phyloP scores from a whole-genome alignment of 2,888 invertebrate genomes.

The Epinotia nisella region DNA sequence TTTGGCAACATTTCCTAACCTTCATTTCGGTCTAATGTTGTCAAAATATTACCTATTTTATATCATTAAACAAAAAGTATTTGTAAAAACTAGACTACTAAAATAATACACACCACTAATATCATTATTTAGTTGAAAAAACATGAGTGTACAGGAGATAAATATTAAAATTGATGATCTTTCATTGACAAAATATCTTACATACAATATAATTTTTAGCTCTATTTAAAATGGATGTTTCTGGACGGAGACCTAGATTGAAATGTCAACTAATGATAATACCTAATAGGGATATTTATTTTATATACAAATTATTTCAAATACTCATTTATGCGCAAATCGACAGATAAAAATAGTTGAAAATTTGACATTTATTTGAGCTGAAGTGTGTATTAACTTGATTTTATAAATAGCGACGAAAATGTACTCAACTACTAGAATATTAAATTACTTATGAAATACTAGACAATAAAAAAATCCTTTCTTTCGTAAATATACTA shows the following conservation, averaged over 20 bases:
- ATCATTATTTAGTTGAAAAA: slow-evolving; percentile 22
- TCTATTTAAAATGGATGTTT: slow-evolving; percentile 24
- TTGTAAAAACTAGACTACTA: no score
- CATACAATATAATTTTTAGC: neutral
- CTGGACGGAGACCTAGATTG: slow-evolving; percentile 36
- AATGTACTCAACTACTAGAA: neutral
- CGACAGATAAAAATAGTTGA: neutral
- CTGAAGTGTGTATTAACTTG: slow-evolving; percentile 2
- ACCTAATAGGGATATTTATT: neutral
- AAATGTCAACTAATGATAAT: neutral
- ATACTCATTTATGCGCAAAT: neutral
- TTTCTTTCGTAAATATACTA: neutral
- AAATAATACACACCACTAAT: slow-evolving; percentile 7
- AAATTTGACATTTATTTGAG: slow-evolving; percentile 21
- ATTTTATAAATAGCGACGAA: neutral
- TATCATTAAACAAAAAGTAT: no score
- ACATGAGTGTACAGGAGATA: slow-evolving; percentile 30
- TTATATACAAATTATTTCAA: neutral
- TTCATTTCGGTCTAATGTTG: no score
- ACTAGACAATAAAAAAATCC: neutral
- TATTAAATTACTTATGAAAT: neutral
- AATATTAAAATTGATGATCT: slow-evolving; percentile 16
- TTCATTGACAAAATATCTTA: neutral
- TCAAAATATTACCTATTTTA: no score
- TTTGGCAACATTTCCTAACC: no score